These are phyloP conservation scores for Agrotis puta DNA, from an alignment of 2,888 invertebrate genomes.

Conservation along the genomic window DNA sequence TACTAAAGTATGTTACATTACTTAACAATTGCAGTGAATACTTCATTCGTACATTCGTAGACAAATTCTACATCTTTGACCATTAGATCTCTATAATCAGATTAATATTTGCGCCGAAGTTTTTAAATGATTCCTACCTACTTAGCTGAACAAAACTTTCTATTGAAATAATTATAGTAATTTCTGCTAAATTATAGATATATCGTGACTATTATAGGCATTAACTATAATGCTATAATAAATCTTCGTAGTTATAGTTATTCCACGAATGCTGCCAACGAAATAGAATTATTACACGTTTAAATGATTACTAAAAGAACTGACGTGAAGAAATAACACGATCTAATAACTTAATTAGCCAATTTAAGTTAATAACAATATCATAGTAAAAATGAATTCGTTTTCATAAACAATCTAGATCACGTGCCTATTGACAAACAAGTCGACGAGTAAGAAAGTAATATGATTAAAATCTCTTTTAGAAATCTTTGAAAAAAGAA, in stretches of 20 bases:
- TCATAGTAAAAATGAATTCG: background rate
- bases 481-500: conserved; percentile 36
- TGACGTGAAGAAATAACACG: conserved; percentile 37
- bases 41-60: background rate
- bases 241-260: conserved; percentile 41
- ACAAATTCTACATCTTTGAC: background rate
- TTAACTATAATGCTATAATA: conserved; percentile 30
- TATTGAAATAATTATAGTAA: conserved; percentile 33
- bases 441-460: conserved; percentile 28
- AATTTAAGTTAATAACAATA: conserved; percentile 14
- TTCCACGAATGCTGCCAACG: conserved; percentile 36
- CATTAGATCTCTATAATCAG: background rate
- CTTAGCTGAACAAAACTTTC: conserved; percentile 41
- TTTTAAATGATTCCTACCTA: conserved; percentile 4
- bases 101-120: conserved; percentile 1
- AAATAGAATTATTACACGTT: conserved; percentile 46
- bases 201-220: conserved; percentile 41
- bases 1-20: conserved; percentile 6
- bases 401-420: conserved; percentile 18
- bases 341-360: conserved; percentile 43
- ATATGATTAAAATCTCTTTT: conserved; percentile 18
- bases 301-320: conserved; percentile 38
- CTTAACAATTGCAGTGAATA: background rate
- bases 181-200: conserved; percentile 29
- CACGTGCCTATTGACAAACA: conserved; percentile 25